Evolutionary conservation across 2,888 invertebrate species (phyloP).

Genomic region (Trichopoda pennipes): DNA sequence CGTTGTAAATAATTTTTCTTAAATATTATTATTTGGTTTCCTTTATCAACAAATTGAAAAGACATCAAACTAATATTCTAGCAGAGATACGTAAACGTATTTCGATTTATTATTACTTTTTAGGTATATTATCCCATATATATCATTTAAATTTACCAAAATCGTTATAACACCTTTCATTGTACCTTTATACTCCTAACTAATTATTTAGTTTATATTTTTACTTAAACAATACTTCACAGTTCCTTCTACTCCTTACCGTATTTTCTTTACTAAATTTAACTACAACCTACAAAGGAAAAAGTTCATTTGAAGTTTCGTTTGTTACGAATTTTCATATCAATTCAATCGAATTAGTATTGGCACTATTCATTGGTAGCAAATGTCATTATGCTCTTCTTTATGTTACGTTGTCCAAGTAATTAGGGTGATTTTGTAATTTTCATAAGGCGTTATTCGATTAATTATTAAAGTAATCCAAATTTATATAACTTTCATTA

Average conservation of each 20-base stretch:
- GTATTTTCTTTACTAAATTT: not conserved
- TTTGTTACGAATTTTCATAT: slow-evolving; percentile 34
- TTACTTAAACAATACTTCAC: not conserved
- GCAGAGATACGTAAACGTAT: too few species aligned
- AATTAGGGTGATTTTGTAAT: slow-evolving; percentile 58
- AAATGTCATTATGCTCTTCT: slow-evolving; percentile 38
- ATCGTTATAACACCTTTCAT: not conserved
- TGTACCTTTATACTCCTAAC: not conserved
- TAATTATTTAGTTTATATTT: not conserved
- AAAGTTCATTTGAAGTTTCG: slow-evolving; percentile 38
- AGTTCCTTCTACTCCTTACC: not conserved
- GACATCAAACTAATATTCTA: too few species aligned
- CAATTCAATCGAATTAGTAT: slow-evolving; percentile 47
- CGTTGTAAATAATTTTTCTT: too few species aligned
- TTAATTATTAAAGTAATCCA: too few species aligned
- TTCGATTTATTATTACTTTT: too few species aligned
- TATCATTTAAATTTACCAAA: not conserved
- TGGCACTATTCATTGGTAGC: slow-evolving; percentile 54
- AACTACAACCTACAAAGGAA: not conserved
- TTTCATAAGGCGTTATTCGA: slow-evolving; percentile 46
- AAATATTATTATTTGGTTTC: too few species aligned
- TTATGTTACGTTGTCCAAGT: slow-evolving; percentile 35
- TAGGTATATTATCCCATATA: not conserved
- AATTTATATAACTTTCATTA: too few species aligned
- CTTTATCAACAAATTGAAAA: too few species aligned